Base-by-base conservation (phyloP, 1,140 invertebrate genomes). In the Elysia chlorotica region DNA sequence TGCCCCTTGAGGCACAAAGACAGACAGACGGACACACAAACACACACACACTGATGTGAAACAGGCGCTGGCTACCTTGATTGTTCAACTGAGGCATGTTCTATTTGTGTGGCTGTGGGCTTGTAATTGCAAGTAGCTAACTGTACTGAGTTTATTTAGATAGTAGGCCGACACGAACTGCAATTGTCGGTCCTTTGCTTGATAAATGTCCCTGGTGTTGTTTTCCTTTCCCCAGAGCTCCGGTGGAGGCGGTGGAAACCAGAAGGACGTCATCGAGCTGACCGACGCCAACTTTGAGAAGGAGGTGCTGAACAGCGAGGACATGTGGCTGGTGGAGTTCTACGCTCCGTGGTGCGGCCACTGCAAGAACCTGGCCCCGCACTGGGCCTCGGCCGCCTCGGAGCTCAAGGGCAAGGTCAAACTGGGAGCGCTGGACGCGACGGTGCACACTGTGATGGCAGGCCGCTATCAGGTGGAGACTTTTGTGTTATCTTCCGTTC, bases 291-390 rank as follows among this genome's bases (percentile, higher is more conserved):
- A 99, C 88, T 99, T 99, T 86, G 93, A 98, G 74, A 92, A 95
- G 82, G 82, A 93, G 38, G 96, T 99, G 17, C 83, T 98, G 66
- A 90, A 96, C 65, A 95, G 94, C 4, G 93, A 97, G 21, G 96
- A 98, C 80, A 90, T 97, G 87, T 98, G 96, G 95, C 83, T 99
- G 63, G 95, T 99, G 3, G 96, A 99, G 86, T 99, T 99, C 90
- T 99, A 92, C 88, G 97, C 97, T 21, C 97, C 97, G 0, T 89
- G 89, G 88, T 89, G 90, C 76, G 89, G 89, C 10, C 87, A 99
- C 87, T 99, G 97, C 81, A 98, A 99, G 88, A 97, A 95, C 84
- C 89, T 99, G 19, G 96, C 93, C 61, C 97, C 97, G 0, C 93
- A 97, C 76, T 99, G 96, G 96, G 93, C 93, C 23, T 91, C 93